Conservation (phyloP, 1,140 invertebrate genomes). For the Diuraphis noxia region DNA sequence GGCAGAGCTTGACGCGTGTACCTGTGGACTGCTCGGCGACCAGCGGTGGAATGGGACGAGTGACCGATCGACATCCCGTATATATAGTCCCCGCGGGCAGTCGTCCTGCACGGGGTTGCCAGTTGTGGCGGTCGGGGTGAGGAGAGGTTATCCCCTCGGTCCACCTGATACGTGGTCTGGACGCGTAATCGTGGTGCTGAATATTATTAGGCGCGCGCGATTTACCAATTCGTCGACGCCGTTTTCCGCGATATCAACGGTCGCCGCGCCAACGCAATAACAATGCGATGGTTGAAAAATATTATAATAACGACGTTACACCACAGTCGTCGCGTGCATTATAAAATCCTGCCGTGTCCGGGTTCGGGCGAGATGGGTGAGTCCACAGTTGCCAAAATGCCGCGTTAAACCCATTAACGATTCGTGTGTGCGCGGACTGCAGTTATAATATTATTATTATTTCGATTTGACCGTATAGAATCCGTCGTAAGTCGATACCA, state of each 20-base stretch:
- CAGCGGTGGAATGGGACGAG: slow-evolving; percentile 14
- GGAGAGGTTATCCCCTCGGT: too few relatives aligned
- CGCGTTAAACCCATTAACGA: neutral
- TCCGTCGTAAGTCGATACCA: neutral
- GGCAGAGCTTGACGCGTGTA: neutral
- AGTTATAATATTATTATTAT: neutral
- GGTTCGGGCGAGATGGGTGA: neutral
- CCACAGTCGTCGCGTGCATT: neutral
- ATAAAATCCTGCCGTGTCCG: neutral
- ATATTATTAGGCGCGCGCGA: neutral
- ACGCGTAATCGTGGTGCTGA: slow-evolving; percentile 4
- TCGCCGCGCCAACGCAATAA: neutral
- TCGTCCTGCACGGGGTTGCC: neutral
- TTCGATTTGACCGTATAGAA: neutral
- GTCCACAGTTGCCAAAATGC: neutral
- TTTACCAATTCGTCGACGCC: neutral
- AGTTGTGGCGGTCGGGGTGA: too few relatives aligned
- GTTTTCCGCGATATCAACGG: neutral
- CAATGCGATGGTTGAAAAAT: neutral
- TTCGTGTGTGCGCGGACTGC: neutral
- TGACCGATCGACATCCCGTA: neutral
- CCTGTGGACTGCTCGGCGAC: neutral
- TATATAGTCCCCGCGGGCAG: neutral
- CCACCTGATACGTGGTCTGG: slow-evolving; percentile 25
- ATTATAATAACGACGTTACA: neutral